These are phyloP conservation scores for Porites australiensis DNA, from an alignment of 64 coral and sea anemone species.

Conservation along the genomic window DNA sequence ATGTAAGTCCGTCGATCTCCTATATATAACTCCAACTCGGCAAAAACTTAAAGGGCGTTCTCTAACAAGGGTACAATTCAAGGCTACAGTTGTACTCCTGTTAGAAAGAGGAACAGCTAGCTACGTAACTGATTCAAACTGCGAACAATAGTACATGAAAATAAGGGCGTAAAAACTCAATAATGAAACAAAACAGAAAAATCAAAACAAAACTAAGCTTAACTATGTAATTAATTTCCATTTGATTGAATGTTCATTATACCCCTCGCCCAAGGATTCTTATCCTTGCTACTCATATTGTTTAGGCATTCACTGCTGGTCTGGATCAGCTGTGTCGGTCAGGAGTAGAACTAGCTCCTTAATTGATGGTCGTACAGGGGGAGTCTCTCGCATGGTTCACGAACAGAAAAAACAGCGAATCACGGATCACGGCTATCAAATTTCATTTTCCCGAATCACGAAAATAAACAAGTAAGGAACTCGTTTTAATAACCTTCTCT, in stretches of 20 bases:
- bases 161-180: not conserved
- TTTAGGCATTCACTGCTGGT: not conserved
- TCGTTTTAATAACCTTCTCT: too few species aligned
- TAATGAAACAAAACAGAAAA: conserved; percentile 16
- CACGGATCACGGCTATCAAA: too few species aligned
- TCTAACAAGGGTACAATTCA: conserved; percentile 6
- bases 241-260: not conserved
- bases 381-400: too few species aligned
- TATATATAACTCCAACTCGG: not conserved
- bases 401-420: too few species aligned
- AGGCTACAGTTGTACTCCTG: not conserved
- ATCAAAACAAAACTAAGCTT: conserved; percentile 1
- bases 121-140: not conserved
- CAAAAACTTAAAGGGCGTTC: not conserved
- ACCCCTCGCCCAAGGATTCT: conserved; percentile 30
- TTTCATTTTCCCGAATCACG: too few species aligned
- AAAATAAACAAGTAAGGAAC: too few species aligned
- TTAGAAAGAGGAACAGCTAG: not conserved
- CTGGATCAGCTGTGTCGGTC: not conserved
- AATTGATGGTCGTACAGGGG: too few species aligned
- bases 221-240: not conserved
- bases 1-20: not conserved
- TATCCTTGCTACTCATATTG: conserved; percentile 33
- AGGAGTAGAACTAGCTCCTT: conserved; percentile 3
- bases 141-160: conserved; percentile 9